Base-by-base conservation (phyloP, 2,113 vertebrate genomes). In the Turnix velox region DNA sequence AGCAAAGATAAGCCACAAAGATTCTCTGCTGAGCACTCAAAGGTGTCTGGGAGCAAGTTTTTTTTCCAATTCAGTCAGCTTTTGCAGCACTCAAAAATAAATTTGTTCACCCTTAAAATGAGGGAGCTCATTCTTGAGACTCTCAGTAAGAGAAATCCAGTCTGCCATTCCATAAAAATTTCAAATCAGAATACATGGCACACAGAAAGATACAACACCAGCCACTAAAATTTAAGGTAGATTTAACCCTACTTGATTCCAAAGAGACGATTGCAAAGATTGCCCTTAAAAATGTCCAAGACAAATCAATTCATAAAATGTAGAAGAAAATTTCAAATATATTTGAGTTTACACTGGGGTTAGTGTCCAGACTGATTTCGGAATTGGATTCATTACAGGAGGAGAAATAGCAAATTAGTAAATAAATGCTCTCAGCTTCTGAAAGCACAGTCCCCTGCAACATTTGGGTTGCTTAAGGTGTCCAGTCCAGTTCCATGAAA, bases 401-500 rank as follows among this genome's bases (percentile, higher is more conserved):
- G 5, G 37, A 57, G 3, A 33, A 40, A 80, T 73, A 48, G 18
- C 4, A 6, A n/a, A 75, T n/a, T n/a, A 72, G 54, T 7, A 5
- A 49, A 45, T 24, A 46, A 35, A 75, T 30, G 37, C 15, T 45
- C 45, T 40, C 37, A 42, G 72, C 22, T 66, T 18, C 40, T 24
- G n/a, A 40, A 76, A 73, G 59, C 45, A 62, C 12, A 14, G 28
- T 15, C 2, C 33, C 19, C 45, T 30, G 8, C 11, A 35, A 55
- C 9, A 22, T 7, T 11, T 18, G 1, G 2, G 18, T 33, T 77
- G 19, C 18, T 58, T 28, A 24, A 24, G 30, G 18, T 2, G 18
- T 45, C 72, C 45, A 62, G 2, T 2, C 13, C 0, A 0, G 33
- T 7, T 69, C 28, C 7, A 0, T 15, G 40, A 25, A 54, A 83